Base-by-base conservation (phyloP, 2,113 vertebrate species). In the Salvelinus fontinalis region DNA sequence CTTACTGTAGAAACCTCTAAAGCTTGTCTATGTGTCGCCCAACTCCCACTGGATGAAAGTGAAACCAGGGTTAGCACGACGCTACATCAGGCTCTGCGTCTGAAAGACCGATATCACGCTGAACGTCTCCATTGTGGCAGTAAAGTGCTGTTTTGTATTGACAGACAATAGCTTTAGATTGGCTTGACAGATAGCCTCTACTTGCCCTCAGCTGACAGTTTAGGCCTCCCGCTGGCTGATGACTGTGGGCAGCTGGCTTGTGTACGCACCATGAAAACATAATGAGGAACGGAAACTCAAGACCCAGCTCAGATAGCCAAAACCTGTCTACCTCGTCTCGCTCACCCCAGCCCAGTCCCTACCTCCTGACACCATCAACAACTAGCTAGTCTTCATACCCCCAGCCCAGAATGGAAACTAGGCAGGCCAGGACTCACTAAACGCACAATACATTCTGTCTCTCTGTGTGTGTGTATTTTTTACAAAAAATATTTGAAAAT, bases 111-210 rank as follows among this genome's bases (percentile, higher is more conserved):
- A 48, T 77, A 31, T 84, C 79, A 84, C 79, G 74, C 73, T 79
- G 69, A 87, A 44, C 22, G 1, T 65, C 84, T 77, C 78, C 68
- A 73, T 70, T 83, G 89, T 84, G 81, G 67, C 34, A 1, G 70
- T 70, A 75, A 90, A 91, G 76, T 80, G 27, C 76, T 71, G 80
- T 84, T 90, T 90, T 91, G 86, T 87, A 67, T 67, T 70, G 24
- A 81, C 80, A 83, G 79, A 91, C 85, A 88, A 90, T 82, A 75
- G 78, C 70, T 3, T 60, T 57, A 83, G 83, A 85, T 83, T 62
- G 67, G 80, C 74, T 76, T 78, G 70, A 81, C 80, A 68, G 78
- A 82, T 87, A 77, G 83, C 85, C 89, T 83, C 75, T 20, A 68
- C 67, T 59, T 81, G 86, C 75, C 90, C 89, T 88, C 39, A 14